These are phyloP conservation scores for Lepus townsendii DNA, from an alignment of 2,797 vertebrate genomes.

Conservation along the genomic window DNA sequence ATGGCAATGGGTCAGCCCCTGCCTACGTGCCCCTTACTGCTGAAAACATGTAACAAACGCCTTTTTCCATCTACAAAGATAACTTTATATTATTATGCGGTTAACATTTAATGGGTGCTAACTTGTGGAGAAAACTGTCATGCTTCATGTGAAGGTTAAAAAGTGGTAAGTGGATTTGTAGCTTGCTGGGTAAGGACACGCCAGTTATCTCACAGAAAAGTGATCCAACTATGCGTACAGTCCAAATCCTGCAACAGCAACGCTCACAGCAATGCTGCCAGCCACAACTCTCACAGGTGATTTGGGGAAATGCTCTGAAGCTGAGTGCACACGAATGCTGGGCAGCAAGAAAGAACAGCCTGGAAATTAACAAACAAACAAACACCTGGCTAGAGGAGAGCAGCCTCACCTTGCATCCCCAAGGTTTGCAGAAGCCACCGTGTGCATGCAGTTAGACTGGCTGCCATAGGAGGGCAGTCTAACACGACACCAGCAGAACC, in stretches of 20 bases:
- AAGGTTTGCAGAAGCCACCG: background rate
- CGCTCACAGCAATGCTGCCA: background rate
- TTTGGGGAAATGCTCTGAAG: background rate
- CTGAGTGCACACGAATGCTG: background rate
- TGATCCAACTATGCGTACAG: background rate
- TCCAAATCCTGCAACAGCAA: background rate
- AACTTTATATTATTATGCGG: background rate
- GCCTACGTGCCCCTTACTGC: background rate
- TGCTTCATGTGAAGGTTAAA: background rate
- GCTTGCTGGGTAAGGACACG: background rate
- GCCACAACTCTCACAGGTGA: background rate
- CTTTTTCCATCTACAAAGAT: background rate
- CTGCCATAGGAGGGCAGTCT: conserved; percentile 72
- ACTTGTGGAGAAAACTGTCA: background rate
- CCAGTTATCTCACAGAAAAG: background rate
- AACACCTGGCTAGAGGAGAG: background rate
- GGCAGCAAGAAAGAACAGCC: background rate
- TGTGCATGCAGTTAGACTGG: background rate
- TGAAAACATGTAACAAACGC: background rate
- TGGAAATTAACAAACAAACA: background rate
- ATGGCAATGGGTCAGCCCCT: background rate
- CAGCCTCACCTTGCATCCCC: accelerated
- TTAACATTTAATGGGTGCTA: background rate
- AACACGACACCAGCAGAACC: background rate
- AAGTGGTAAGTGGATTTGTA: background rate